Conservation (phyloP, 2,113 vertebrate species). For the Heterotilapia buettikoferi region DNA sequence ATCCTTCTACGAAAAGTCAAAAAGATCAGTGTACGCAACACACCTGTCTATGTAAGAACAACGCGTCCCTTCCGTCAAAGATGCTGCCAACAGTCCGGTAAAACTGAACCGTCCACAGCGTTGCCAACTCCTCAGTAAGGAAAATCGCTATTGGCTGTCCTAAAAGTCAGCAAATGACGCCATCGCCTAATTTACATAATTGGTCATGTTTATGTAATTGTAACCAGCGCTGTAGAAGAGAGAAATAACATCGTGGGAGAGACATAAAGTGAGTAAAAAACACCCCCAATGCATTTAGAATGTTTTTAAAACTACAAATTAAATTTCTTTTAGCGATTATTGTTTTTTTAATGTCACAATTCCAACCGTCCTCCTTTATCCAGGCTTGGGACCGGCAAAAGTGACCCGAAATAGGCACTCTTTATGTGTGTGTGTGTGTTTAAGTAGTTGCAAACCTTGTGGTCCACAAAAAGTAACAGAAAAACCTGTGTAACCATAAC, state of each 20-base stretch:
- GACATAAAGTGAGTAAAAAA: not conserved
- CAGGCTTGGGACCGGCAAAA: not conserved
- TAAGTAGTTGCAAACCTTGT: not conserved
- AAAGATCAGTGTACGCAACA: no score
- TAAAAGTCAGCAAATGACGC: not conserved
- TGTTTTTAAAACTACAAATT: not conserved
- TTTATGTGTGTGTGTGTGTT: not conserved
- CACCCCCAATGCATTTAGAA: not conserved
- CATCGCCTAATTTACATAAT: not conserved
- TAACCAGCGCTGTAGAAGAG: not conserved
- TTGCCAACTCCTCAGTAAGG: not conserved
- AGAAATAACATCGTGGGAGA: not conserved
- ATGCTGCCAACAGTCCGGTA: not conserved
- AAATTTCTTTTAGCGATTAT: not conserved
- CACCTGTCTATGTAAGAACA: not conserved
- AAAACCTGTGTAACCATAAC: not conserved
- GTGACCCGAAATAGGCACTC: not conserved
- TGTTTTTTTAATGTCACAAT: not conserved
- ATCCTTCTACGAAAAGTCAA: rapidly evolving
- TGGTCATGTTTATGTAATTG: not conserved
- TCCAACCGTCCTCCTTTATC: not conserved
- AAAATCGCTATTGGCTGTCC: not conserved
- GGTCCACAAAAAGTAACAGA: not conserved
- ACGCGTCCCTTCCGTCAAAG: not conserved
- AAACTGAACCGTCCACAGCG: not conserved